Evolutionary conservation across 2,113 vertebrate genomes (phyloP).

Genomic region (Aptenodytes patagonicus): DNA sequence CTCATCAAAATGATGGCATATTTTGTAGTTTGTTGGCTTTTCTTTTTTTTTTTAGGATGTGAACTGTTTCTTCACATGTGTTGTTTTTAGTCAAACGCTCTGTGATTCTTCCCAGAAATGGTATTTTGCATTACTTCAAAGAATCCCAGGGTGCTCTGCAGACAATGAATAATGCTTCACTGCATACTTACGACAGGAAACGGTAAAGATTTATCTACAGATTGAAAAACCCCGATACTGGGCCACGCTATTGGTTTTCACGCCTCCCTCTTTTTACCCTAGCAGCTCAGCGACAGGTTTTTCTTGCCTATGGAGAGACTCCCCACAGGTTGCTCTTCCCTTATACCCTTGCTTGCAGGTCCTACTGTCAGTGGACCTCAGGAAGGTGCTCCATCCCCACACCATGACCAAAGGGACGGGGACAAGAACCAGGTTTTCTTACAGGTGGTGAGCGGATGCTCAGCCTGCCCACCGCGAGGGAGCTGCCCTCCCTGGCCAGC

Average conservation of each 20-base stretch:
- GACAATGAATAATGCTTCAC: neutral
- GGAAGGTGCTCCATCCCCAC: neutral
- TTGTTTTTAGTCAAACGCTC: neutral
- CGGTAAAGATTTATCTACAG: neutral
- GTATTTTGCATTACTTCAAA: neutral
- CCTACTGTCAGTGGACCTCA: neutral
- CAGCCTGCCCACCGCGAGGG: accelerated
- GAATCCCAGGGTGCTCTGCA: neutral
- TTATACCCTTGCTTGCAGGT: neutral
- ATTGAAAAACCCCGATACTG: neutral
- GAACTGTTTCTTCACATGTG: neutral
- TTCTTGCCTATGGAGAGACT: neutral
- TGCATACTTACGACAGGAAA: neutral
- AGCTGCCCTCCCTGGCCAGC: neutral
- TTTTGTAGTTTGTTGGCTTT: neutral
- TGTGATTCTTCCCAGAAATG: neutral
- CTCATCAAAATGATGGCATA: neutral
- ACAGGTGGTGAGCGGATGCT: neutral
- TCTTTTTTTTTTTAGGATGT: neutral
- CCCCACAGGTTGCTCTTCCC: neutral
- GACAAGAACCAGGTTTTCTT: neutral
- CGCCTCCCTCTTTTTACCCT: neutral
- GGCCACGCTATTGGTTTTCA: neutral
- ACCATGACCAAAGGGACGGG: accelerated
- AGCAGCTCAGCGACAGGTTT: accelerated